These are phyloP conservation scores for Hoplias malabaricus DNA, from an alignment of 2,113 vertebrate species.

Conservation along the genomic window DNA sequence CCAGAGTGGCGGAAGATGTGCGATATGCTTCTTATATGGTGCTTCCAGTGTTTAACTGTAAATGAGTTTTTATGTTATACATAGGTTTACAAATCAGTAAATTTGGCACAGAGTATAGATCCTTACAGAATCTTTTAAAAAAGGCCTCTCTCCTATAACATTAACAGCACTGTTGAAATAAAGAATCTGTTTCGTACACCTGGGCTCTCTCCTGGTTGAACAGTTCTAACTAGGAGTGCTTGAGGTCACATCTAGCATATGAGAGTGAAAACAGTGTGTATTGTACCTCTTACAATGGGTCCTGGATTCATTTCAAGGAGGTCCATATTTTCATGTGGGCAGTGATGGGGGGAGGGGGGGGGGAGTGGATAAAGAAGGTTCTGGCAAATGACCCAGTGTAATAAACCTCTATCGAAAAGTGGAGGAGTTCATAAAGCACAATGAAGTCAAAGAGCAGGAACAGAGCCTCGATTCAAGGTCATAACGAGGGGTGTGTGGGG, in stretches of 20 bases:
- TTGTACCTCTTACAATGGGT: background rate
- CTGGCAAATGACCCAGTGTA: slow-evolving; percentile 23
- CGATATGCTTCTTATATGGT: too few species aligned
- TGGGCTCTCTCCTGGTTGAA: background rate
- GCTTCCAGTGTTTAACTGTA: too few species aligned
- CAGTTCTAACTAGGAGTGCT: background rate
- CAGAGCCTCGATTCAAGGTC: slow-evolving; percentile 32
- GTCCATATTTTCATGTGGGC: slow-evolving; percentile 20
- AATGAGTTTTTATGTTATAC: too few species aligned
- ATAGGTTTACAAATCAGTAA: too few species aligned
- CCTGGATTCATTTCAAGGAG: slow-evolving; percentile 18
- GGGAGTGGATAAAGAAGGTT: slow-evolving; percentile 1
- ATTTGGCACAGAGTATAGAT: too few species aligned
- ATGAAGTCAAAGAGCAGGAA: slow-evolving; percentile 25
- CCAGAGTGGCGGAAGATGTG: too few species aligned
- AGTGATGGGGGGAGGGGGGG: slow-evolving; percentile 13
- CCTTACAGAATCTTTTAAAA: too few species aligned
- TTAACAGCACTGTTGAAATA: background rate
- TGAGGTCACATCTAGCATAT: background rate
- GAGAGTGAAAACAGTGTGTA: background rate
- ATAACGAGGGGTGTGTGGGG: too few species aligned
- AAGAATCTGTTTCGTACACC: background rate
- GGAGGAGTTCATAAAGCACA: slow-evolving; percentile 39
- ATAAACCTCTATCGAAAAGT: slow-evolving; percentile 17
- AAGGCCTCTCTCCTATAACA: too few species aligned